These are phyloP conservation scores for Ceryle rudis DNA, from an alignment of 2,797 vertebrate species.

Conservation along the genomic window DNA sequence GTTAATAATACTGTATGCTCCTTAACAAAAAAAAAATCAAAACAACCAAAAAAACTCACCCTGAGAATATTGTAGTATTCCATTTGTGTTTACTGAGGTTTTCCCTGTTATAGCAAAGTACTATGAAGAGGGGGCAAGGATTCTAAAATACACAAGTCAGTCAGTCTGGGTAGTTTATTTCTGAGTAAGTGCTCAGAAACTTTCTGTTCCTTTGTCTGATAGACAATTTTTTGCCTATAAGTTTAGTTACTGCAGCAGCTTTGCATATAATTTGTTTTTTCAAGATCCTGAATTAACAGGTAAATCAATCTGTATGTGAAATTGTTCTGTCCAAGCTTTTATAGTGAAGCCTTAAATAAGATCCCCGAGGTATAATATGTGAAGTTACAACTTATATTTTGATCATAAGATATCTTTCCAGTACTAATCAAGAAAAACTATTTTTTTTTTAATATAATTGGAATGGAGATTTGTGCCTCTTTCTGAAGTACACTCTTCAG, in stretches of 20 bases:
- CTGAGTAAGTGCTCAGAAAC: not conserved
- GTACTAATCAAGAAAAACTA: too few relatives aligned
- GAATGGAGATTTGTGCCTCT: not conserved
- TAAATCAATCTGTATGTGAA: not conserved
- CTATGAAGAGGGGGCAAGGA: not conserved
- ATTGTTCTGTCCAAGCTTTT: not conserved
- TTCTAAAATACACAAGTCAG: not conserved
- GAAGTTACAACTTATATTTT: not conserved
- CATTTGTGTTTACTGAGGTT: not conserved
- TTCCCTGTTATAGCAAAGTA: not conserved
- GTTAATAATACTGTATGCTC: not conserved
- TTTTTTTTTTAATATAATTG: too few relatives aligned
- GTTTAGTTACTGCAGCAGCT: not conserved
- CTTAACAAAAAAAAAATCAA: not conserved
- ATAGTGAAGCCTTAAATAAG: not conserved
- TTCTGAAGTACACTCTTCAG: not conserved
- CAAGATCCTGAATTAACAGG: not conserved
- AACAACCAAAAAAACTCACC: not conserved
- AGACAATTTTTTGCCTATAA: not conserved
- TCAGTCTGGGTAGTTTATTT: not conserved
- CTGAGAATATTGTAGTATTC: not conserved
- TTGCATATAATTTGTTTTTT: not conserved
- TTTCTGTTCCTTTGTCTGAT: not conserved
- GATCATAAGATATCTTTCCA: not conserved
- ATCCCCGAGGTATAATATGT: not conserved